Conservation (phyloP, 2,113 vertebrate species). For the Alethe castanea region DNA sequence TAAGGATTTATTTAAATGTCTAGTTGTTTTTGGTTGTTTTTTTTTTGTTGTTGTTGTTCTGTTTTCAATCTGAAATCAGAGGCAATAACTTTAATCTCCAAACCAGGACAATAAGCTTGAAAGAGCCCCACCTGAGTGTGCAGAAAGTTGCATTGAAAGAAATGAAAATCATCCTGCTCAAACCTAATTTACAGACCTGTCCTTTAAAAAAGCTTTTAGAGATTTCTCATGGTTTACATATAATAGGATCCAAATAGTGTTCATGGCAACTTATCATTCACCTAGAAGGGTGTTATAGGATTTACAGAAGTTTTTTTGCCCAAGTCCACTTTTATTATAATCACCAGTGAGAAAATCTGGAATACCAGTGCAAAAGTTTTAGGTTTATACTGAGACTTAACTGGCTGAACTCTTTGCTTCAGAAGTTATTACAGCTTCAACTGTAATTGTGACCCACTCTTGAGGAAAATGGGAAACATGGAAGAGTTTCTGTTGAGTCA, state of each 20-base stretch:
- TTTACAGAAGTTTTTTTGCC: neutral
- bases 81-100: neutral
- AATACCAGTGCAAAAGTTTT: neutral
- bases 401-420: neutral
- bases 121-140: neutral
- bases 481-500: neutral
- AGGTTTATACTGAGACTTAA: neutral
- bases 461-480: neutral
- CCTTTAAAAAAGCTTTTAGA: neutral
- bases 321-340: neutral
- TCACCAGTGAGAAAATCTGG: neutral
- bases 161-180: neutral
- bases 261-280: neutral
- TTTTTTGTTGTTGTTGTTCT: too few species aligned
- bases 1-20: neutral
- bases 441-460: neutral
- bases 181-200: neutral
- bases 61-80: neutral
- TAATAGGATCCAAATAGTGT: neutral
- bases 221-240: neutral
- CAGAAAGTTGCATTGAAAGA: neutral
- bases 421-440: neutral
- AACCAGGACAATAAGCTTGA: neutral
- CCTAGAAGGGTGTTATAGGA: neutral
- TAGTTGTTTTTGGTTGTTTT: rapidly evolving